Conservation (phyloP, 2,888 invertebrate genomes). For the Macrostomum cliftonense region DNA sequence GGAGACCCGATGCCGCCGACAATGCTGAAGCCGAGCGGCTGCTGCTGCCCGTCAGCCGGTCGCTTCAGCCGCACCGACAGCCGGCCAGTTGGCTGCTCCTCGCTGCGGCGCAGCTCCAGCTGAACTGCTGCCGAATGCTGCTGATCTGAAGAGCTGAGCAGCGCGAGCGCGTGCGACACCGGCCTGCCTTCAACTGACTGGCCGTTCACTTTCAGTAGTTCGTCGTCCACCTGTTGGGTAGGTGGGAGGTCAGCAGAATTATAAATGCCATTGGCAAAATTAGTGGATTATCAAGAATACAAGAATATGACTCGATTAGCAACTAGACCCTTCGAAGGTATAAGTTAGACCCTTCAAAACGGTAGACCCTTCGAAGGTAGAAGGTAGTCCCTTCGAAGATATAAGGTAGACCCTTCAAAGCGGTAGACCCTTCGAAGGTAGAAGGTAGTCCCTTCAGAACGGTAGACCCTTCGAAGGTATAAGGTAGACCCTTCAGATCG, state of each 20-base stretch:
- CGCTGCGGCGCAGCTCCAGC: slow-evolving; percentile 22
- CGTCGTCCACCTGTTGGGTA: slow-evolving; percentile 6
- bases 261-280: background rate
- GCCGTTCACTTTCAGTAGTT: slow-evolving; percentile 26
- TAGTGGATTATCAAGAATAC: too few species aligned
- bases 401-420: too few species aligned
- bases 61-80: background rate
- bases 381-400: too few species aligned
- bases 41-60: slow-evolving; percentile 18
- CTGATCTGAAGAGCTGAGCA: slow-evolving; percentile 20
- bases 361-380: too few species aligned
- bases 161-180: slow-evolving; percentile 34
- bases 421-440: too few species aligned
- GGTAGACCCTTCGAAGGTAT: too few species aligned
- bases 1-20: slow-evolving; percentile 42
- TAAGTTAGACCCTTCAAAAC: too few species aligned
- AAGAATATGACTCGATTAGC: too few species aligned
- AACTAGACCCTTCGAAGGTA: too few species aligned
- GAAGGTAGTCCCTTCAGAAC: too few species aligned
- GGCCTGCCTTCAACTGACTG: slow-evolving; percentile 29
- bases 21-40: slow-evolving; percentile 44
- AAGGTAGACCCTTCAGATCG: too few species aligned
- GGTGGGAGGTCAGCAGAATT: background rate
- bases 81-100: too few species aligned
- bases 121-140: slow-evolving; percentile 18